Evolutionary conservation across 2,113 vertebrate genomes (phyloP), one percentile per base, ranked within the genome.

Genomic region (Tetrao urogallus): DNA sequence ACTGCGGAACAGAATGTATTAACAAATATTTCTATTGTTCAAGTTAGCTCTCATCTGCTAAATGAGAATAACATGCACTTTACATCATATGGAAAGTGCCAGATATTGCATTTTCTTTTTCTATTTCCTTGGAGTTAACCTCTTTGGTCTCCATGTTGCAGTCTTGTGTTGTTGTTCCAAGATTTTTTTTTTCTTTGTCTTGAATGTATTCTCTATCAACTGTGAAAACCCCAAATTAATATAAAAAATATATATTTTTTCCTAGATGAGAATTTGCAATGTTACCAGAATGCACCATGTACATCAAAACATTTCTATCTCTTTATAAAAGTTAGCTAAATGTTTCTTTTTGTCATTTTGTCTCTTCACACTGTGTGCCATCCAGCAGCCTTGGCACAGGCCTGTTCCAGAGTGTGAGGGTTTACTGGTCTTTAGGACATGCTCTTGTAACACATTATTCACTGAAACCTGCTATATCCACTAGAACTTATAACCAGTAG

Each of bases 21-120:
- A 97, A 84, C 96, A 97, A 97, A 92, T 25, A 54, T 96, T 96
- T 93, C 96, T 97, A 96, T 90, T 95, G 75, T 97, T 97, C 93
- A 70, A 93, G 89, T 96, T 92, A 95, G 96, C 94, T 63, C 34
- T 82, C 32, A 28, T 90, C 87, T 77, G 69, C 77, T 96, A 94
- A 95, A 98, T 96, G 96, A 96, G 97, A 97, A 97, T 96, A 97
- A 91, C 97, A 97, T 88, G 82, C 89, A 91, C 36, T 97, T 96
- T 95, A 91, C 82, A 93, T 97, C 86, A 88, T 85, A 92, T 88
- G 34, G 90, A 67, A 97, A 97, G 91, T 96, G 97, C 94, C 96
- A 97, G 97, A 97, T 94, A 93, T 84, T 83, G 74, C 93, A 86
- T n/a, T 4, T 74, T 89, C 72, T 89, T 96, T 75, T 92, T 86